Percentiles rank a stretch among this genome's conserved stretches.
Conservation (phyloP, 2,888 invertebrate genomes). For the Punctoribates punctum region DNA sequence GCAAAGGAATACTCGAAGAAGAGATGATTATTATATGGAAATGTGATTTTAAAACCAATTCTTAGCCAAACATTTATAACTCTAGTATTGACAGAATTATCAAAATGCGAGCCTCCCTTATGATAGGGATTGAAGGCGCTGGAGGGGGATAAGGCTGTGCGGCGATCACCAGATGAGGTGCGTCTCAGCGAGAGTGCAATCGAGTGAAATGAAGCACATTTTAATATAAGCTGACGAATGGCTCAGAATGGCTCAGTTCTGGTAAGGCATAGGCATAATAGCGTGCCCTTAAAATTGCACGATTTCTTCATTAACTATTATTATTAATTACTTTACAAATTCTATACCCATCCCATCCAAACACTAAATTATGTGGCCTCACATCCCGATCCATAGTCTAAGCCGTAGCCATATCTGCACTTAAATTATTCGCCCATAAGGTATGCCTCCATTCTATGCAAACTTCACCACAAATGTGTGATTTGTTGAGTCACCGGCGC, state of each 20-base stretch:
- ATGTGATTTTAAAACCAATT: too few relatives aligned
- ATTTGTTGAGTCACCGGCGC: slow-evolving; percentile 26
- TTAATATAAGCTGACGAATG: slow-evolving; percentile 20
- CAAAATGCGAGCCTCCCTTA: slow-evolving; percentile 12
- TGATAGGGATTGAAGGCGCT: not conserved
- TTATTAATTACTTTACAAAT: slow-evolving; percentile 29
- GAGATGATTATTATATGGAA: too few relatives aligned
- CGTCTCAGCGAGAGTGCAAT: slow-evolving; percentile 27
- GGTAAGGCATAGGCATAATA: not conserved
- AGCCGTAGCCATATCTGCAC: not conserved
- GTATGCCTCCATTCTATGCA: slow-evolving; percentile 17
- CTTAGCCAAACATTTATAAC: slow-evolving; percentile 3
- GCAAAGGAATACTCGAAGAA: too few relatives aligned
- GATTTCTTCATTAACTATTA: slow-evolving; percentile 28
- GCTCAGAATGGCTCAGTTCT: not conserved
- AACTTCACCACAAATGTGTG: slow-evolving; percentile 28
- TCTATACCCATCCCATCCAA: slow-evolving; percentile 22
- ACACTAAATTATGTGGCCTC: slow-evolving; percentile 4
- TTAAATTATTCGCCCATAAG: slow-evolving; percentile 21
- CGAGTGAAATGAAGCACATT: not conserved
- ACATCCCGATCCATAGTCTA: not conserved
- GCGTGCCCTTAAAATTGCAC: slow-evolving; percentile 21
- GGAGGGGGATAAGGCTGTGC: not conserved
- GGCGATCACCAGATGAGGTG: slow-evolving; percentile 11
- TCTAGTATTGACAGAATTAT: slow-evolving; percentile 25